Conservation (phyloP, 2,888 invertebrate genomes). For the Ormyrus thymus region DNA sequence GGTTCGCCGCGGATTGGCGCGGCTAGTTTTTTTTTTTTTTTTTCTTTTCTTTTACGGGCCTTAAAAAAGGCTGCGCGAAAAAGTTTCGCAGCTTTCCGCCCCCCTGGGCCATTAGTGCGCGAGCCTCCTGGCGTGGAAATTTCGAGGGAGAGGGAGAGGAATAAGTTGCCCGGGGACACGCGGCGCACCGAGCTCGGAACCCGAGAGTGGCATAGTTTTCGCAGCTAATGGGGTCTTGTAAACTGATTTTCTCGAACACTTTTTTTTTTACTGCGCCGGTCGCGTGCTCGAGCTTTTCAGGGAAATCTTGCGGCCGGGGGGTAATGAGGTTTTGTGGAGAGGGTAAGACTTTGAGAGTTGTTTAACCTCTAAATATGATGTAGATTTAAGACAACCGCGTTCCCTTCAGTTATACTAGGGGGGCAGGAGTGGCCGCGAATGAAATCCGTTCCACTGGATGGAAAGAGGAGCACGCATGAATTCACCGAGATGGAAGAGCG, state of each 20-base stretch:
- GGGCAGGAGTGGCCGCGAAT: background rate
- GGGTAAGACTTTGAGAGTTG: no score
- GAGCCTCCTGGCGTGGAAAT: conserved; percentile 28
- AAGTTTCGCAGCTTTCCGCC: background rate
- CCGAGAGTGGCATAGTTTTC: no score
- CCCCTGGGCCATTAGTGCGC: conserved; percentile 31
- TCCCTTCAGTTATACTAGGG: background rate
- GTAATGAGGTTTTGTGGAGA: no score
- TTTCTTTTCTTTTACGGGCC: conserved; percentile 17
- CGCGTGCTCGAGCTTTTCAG: no score
- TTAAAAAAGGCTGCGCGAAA: conserved; percentile 32
- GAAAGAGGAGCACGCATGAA: background rate
- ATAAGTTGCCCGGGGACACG: background rate
- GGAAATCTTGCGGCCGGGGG: no score
- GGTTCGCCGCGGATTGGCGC: background rate
- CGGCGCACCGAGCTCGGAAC: background rate
- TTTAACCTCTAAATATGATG: no score
- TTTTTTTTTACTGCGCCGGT: no score
- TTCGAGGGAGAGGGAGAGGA: background rate
- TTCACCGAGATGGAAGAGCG: background rate
- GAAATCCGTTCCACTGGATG: background rate
- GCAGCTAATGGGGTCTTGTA: no score
- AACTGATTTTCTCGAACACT: no score
- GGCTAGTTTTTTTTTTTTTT: background rate
- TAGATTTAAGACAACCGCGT: no score